These are phyloP conservation scores for Sebastes steindachneri DNA, from an alignment of 2,797 vertebrate genomes.

Conservation along the genomic window DNA sequence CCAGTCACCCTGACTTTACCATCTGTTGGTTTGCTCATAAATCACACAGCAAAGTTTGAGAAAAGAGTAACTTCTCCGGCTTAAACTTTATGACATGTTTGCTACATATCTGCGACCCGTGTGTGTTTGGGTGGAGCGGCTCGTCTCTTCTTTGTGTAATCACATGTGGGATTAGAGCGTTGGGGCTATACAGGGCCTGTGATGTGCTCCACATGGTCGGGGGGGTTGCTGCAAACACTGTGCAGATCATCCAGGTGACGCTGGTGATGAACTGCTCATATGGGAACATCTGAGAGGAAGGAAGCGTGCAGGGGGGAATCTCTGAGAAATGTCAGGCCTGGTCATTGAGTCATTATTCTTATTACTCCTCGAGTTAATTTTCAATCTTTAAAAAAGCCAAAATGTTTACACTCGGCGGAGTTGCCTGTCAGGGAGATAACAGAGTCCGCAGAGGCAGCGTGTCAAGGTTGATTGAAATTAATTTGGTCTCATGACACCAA, in stretches of 20 bases:
- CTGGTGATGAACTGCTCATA: conserved; percentile 33
- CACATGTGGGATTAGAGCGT: conserved; percentile 32
- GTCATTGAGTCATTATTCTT: neutral
- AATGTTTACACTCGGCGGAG: conserved; percentile 16
- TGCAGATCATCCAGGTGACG: conserved; percentile 40
- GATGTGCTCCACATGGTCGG: conserved; percentile 30
- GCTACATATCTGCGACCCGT: conserved; percentile 17
- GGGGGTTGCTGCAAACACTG: conserved; percentile 3
- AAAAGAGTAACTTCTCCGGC: conserved; percentile 4
- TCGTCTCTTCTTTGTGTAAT: conserved; percentile 12
- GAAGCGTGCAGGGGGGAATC: neutral
- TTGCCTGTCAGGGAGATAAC: conserved; percentile 15
- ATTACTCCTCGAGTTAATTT: neutral
- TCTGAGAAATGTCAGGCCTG: conserved; percentile 17
- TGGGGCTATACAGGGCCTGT: conserved; percentile 3
- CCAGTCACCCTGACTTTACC: conserved; percentile 40
- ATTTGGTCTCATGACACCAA: conserved; percentile 35
- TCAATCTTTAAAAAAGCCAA: conserved; percentile 10
- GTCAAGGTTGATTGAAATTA: conserved; percentile 48
- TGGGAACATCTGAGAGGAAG: conserved; percentile 14
- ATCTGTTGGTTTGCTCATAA: conserved; percentile 48
- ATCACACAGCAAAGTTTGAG: conserved; percentile 3
- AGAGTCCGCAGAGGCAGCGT: neutral
- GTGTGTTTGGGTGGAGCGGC: conserved; percentile 22
- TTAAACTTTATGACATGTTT: conserved; percentile 41